A percentile compares a stretch with the other conserved stretches of the same genome.
Conservation (phyloP, 2,797 vertebrate species). For the Chrysocyon brachyurus region DNA sequence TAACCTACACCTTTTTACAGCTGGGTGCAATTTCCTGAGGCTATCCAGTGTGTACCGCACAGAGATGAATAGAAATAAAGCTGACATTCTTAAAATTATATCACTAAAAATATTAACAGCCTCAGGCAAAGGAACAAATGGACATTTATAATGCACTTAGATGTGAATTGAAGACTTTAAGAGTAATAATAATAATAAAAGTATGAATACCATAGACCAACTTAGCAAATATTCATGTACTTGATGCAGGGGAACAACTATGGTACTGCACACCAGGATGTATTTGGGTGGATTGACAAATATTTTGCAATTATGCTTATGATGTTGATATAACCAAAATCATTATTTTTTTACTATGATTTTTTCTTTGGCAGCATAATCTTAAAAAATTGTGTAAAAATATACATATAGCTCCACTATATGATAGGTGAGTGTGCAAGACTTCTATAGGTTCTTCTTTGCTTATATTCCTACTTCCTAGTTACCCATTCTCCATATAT, state of each 20-base stretch:
- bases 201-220: background rate
- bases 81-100: constrained; percentile 69
- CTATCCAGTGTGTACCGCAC: constrained; percentile 54
- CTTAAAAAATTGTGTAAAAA: background rate
- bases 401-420: background rate
- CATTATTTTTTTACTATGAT: background rate
- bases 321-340: background rate
- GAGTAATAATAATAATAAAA: background rate
- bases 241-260: background rate
- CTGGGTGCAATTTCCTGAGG: constrained; percentile 70
- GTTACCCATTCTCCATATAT: background rate
- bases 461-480: background rate
- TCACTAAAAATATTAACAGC: constrained; percentile 65
- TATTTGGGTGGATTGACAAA: background rate
- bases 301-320: background rate
- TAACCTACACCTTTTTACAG: constrained; percentile 71
- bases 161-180: background rate
- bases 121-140: constrained; percentile 62
- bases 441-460: background rate
- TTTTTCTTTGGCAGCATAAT: background rate
- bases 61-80: constrained; percentile 65
- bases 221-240: background rate
- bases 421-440: background rate
- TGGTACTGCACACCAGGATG: background rate
- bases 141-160: constrained; percentile 7